These are phyloP conservation scores for Achatina immaculata DNA, from an alignment of 1,140 invertebrate species.

Conservation along the genomic window DNA sequence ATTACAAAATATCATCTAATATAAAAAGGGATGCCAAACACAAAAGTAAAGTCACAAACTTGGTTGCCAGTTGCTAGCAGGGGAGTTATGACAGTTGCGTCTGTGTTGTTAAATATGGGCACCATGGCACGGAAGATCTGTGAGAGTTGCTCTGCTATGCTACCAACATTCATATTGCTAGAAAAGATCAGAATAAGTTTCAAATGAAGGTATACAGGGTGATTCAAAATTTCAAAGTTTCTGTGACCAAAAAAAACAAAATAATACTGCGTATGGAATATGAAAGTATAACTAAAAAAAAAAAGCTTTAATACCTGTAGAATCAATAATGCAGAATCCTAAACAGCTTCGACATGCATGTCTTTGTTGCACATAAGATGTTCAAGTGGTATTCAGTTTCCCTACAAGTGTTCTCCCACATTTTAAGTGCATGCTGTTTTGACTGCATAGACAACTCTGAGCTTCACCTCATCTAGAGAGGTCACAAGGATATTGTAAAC, in stretches of 20 bases:
- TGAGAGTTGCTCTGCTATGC: conserved; percentile 46
- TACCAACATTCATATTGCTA: conserved; percentile 36
- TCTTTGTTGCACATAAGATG: background rate
- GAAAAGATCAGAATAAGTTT: conserved; percentile 15
- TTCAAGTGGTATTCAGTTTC: too few relatives aligned
- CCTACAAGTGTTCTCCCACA: too few relatives aligned
- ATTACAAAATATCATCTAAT: too few relatives aligned
- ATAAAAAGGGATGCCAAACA: too few relatives aligned
- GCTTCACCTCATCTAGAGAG: too few relatives aligned
- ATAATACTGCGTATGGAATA: too few relatives aligned
- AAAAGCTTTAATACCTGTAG: too few relatives aligned
- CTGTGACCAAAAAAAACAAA: conserved; percentile 10
- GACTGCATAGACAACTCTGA: too few relatives aligned
- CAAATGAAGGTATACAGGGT: background rate
- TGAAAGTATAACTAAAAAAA: too few relatives aligned
- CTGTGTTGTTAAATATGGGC: conserved; percentile 59
- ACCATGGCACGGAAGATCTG: conserved; percentile 63
- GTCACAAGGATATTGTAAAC: too few relatives aligned
- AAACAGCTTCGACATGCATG: background rate
- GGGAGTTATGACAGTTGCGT: conserved; percentile 62
- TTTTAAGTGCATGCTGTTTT: too few relatives aligned
- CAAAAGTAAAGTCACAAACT: conserved; percentile 40
- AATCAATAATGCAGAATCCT: too few relatives aligned
- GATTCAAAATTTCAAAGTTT: background rate
- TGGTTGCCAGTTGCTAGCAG: conserved; percentile 64